These are phyloP conservation scores for Leontopithecus rosalia DNA, from an alignment of 2,797 vertebrate genomes.

Conservation along the genomic window DNA sequence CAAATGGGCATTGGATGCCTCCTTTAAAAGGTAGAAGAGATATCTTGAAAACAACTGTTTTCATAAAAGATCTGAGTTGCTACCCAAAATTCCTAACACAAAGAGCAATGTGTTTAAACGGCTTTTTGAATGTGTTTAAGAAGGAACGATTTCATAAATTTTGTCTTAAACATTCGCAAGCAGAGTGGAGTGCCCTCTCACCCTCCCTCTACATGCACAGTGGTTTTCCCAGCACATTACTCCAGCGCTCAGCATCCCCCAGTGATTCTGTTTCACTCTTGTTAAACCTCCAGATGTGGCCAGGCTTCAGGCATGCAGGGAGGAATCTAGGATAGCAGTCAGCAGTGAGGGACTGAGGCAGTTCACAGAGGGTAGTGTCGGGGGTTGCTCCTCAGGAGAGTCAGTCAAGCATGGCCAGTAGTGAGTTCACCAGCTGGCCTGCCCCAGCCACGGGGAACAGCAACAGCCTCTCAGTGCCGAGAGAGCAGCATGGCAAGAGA, in stretches of 20 bases:
- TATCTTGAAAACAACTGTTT: background rate
- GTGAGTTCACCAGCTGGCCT: background rate
- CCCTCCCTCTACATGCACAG: background rate
- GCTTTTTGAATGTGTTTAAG: background rate
- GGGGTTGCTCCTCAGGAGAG: background rate
- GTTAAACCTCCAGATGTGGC: background rate
- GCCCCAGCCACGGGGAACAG: background rate
- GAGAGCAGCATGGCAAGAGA: background rate
- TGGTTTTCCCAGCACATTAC: background rate
- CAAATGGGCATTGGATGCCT: background rate
- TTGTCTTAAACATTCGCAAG: conserved; percentile 7
- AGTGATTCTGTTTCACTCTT: background rate
- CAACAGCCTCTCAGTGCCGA: background rate
- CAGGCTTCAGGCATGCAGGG: background rate
- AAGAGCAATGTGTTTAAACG: background rate
- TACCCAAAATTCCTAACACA: background rate
- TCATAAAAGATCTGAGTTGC: background rate
- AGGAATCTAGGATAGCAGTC: background rate
- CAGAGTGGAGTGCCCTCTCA: background rate
- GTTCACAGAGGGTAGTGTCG: background rate
- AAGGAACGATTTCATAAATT: conserved; percentile 3
- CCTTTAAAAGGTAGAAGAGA: background rate
- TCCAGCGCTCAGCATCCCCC: background rate
- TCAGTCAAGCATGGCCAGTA: background rate
- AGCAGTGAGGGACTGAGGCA: background rate